A percentile compares a stretch with the other conserved stretches of the same genome.
These are phyloP conservation scores for Pachypsylla venusta DNA, from an alignment of 1,140 invertebrate species.

Conservation along the genomic window DNA sequence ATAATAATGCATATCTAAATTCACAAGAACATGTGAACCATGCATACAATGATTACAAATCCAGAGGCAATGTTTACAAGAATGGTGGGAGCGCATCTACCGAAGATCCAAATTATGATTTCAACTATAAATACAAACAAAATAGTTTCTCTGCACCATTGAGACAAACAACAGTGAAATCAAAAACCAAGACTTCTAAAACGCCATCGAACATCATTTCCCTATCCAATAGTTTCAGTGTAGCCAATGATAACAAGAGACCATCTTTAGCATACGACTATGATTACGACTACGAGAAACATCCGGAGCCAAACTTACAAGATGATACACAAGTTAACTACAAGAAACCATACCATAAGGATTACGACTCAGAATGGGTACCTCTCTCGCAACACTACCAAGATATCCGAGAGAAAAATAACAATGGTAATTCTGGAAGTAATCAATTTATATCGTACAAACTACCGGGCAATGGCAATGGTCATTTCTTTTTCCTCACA, in stretches of 20 bases:
- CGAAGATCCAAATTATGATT: not conserved
- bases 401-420: too few relatives aligned
- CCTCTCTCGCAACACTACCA: not conserved
- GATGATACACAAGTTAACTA: not conserved
- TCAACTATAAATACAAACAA: not conserved
- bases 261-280: not conserved
- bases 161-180: not conserved
- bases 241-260: not conserved
- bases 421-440: not conserved
- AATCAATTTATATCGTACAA: constrained; percentile 46
- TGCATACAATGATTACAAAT: not conserved
- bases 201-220: not conserved
- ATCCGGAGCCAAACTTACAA: not conserved
- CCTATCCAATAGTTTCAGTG: not conserved
- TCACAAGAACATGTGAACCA: not conserved
- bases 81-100: not conserved
- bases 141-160: too few relatives aligned
- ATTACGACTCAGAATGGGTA: not conserved
- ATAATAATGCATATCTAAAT: not conserved
- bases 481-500: constrained; percentile 60
- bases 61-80: not conserved
- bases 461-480: constrained; percentile 46
- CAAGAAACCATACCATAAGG: not conserved
- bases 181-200: not conserved
- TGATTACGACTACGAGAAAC: constrained; percentile 1